Percentiles rank a stretch among this genome's conserved stretches.
Conservation (phyloP, 1,140 invertebrate species). For the Drusus annulatus region DNA sequence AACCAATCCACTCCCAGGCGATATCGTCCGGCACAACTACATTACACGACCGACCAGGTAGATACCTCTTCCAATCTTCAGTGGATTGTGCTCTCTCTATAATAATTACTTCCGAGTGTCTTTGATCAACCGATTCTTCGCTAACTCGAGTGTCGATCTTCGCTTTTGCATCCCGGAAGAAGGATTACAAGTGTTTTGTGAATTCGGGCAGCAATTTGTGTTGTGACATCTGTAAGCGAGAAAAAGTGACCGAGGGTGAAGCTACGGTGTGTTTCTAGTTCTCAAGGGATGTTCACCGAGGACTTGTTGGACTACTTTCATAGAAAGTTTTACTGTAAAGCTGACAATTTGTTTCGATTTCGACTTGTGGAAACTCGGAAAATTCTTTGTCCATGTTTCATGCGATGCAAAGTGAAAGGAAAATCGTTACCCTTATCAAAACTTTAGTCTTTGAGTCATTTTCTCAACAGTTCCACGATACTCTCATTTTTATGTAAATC, state of each 20-base stretch:
- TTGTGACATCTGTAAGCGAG: slow-evolving; percentile 9
- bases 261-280: background rate
- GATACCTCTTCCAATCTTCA: slow-evolving; percentile 42
- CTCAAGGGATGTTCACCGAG: background rate
- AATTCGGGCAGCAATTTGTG: slow-evolving; percentile 23
- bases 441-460: background rate
- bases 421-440: no score
- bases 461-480: background rate
- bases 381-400: background rate
- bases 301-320: background rate
- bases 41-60: slow-evolving; percentile 71
- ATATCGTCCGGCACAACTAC: slow-evolving; percentile 60
- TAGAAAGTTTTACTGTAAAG: background rate
- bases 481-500: background rate
- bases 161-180: background rate
- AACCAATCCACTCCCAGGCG: slow-evolving; percentile 63
- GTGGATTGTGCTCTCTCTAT: background rate
- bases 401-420: no score
- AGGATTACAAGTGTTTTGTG: background rate
- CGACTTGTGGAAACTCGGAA: background rate
- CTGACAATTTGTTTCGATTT: background rate
- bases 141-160: slow-evolving; percentile 11
- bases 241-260: background rate
- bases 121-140: background rate
- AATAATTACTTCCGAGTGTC: no score